Evolutionary conservation across 2,113 vertebrate species (phyloP).

Genomic region (Laticauda colubrina): DNA sequence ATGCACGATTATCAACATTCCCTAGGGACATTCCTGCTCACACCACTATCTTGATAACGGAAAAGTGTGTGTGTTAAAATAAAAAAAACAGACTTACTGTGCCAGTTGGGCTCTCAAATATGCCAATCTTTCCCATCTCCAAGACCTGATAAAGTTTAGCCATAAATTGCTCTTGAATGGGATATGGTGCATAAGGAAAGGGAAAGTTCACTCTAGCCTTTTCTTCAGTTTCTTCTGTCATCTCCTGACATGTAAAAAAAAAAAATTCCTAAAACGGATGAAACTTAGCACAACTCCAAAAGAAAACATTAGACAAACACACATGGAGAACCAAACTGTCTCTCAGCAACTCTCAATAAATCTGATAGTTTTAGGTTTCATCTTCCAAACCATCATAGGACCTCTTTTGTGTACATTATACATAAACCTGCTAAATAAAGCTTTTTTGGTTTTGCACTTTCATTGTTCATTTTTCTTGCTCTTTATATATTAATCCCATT

Average conservation of each 20-base stretch:
- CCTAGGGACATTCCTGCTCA: background rate
- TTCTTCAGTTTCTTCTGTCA: slow-evolving; percentile 20
- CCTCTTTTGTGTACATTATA: background rate
- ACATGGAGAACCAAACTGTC: no score
- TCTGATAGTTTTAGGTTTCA: background rate
- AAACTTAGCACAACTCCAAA: background rate
- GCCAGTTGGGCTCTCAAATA: slow-evolving; percentile 95
- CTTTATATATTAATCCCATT: background rate
- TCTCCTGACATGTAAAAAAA: slow-evolving; percentile 24
- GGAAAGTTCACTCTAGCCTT: slow-evolving; percentile 66
- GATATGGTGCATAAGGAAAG: slow-evolving; percentile 86
- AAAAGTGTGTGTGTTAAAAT: background rate
- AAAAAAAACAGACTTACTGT: slow-evolving; percentile 75
- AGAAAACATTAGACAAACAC: background rate
- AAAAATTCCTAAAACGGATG: background rate
- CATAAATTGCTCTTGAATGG: slow-evolving; percentile 90
- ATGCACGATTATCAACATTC: background rate
- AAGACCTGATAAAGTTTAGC: slow-evolving; percentile 78
- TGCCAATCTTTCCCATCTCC: slow-evolving; percentile 84
- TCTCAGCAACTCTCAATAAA: background rate
- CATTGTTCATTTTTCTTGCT: background rate
- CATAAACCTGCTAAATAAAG: background rate
- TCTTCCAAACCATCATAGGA: background rate
- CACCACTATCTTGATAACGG: background rate
- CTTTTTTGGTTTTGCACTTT: background rate